Evolutionary conservation across 2,113 vertebrate genomes (phyloP), one percentile per base, ranked within the genome.

Genomic region (Xerus inauris): DNA sequence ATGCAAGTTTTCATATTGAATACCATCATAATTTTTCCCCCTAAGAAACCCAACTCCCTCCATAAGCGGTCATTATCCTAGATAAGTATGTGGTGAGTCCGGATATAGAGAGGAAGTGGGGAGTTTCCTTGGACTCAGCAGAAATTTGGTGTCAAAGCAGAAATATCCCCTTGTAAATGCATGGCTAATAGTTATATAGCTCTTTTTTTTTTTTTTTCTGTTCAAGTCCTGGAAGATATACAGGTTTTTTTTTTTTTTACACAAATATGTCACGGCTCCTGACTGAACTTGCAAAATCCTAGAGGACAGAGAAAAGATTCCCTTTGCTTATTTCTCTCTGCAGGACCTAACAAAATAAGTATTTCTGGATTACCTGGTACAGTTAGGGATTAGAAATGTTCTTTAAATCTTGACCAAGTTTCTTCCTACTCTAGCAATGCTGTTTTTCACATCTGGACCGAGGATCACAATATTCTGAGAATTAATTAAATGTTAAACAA

Each of bases 121-220:
- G 35, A 26, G 2, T 95, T 91, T 95, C 86, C 59, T 45, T 67
- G 75, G 32, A 64, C 67, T 94, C 89, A 89, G 95, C 90, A 95
- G 87, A 93, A 87, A 93, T 84, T 47, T 62, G 88, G 93, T 86
- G 77, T 96, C 67, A 80, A 92, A 89, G 85, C 90, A 96, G 94
- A 97, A 87, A 91, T n/a, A 59, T n/a, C 17, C 80, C 35, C 16
- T 51, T 35, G 20, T 69, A 94, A 95, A 80, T 67, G 54, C n/a
- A 8, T 45, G 35, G 69, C 72, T 87, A 64, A 88, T 54, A n/a
- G 35, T 59, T 24, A 8, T 4, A 26, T 5, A 9, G 40, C 13
- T 54, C 24, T 59, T 59, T 24, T 11, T 59, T 32, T 32, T 59
- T 30, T 9, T 51, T n/a, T 32, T 71, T 30, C 57, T 51, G 42